A percentile compares a stretch with the other conserved stretches of the same genome.
Conservation (phyloP, 2,113 vertebrate species). For the Sander vitreus region DNA sequence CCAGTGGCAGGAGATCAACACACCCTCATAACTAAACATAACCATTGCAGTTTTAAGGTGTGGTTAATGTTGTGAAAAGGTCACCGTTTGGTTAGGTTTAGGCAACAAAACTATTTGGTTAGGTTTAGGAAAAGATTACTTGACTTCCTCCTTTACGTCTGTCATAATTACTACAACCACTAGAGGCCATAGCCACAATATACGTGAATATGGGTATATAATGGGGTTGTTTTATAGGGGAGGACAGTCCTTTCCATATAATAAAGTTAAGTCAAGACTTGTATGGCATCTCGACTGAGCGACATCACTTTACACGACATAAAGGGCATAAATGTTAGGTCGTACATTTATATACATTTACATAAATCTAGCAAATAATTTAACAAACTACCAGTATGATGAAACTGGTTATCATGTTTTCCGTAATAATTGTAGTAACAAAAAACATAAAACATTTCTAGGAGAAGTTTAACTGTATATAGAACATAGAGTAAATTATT, state of each 20-base stretch:
- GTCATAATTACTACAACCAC: too few relatives aligned
- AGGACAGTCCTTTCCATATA: background rate
- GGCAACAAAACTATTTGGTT: too few relatives aligned
- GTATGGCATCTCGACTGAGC: background rate
- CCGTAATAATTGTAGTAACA: background rate
- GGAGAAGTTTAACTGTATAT: background rate
- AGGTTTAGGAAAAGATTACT: too few relatives aligned
- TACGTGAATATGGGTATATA: too few relatives aligned
- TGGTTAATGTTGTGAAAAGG: too few relatives aligned
- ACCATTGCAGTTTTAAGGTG: too few relatives aligned
- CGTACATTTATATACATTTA: background rate
- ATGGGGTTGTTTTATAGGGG: too few relatives aligned
- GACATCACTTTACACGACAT: background rate
- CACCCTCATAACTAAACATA: too few relatives aligned
- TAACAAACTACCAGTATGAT: background rate
- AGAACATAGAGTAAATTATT: background rate
- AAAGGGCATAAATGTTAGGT: background rate
- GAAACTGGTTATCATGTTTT: background rate
- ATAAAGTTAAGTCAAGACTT: slow-evolving; percentile 1
- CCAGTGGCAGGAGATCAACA: too few relatives aligned
- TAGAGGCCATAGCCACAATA: too few relatives aligned
- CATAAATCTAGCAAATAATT: background rate
- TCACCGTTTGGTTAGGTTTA: too few relatives aligned
- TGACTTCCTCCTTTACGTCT: too few relatives aligned
- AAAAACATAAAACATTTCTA: background rate